Percentiles rank a stretch among this genome's conserved stretches.
Evolutionary conservation across 2,113 vertebrate species (phyloP).

Genomic region (Mandrillus leucophaeus): DNA sequence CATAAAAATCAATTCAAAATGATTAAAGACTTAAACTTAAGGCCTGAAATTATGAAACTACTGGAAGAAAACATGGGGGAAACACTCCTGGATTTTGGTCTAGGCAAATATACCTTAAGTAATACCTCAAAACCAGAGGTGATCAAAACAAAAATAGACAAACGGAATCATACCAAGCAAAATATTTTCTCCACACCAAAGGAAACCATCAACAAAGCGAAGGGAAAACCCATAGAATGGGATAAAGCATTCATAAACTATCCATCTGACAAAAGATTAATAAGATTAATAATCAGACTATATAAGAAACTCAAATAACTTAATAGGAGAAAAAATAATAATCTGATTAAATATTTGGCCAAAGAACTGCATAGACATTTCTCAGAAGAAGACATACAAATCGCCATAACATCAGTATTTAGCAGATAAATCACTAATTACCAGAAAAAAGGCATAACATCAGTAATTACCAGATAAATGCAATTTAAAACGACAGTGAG

Average conservation of each 20-base stretch:
- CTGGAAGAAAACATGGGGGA: not conserved
- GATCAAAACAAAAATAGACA: not conserved
- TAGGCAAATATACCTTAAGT: not conserved
- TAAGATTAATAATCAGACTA: not conserved
- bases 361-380: not conserved
- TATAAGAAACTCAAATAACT: not conserved
- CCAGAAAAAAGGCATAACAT: too few species aligned
- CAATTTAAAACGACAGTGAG: not conserved
- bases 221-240: not conserved
- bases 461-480: not conserved
- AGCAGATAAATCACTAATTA: not conserved
- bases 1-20: not conserved
- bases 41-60: not conserved
- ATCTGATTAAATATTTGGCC: not conserved
- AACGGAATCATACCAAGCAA: not conserved
- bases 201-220: not conserved
- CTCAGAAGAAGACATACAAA: not conserved
- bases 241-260: not conserved
- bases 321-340: not conserved
- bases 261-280: not conserved
- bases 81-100: not conserved
- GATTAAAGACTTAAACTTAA: not conserved
- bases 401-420: too few species aligned
- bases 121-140: not conserved
- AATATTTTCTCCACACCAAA: not conserved